Evolutionary conservation across 2,888 invertebrate genomes (phyloP).

Genomic region (Rhopalosiphum nymphaeae): DNA sequence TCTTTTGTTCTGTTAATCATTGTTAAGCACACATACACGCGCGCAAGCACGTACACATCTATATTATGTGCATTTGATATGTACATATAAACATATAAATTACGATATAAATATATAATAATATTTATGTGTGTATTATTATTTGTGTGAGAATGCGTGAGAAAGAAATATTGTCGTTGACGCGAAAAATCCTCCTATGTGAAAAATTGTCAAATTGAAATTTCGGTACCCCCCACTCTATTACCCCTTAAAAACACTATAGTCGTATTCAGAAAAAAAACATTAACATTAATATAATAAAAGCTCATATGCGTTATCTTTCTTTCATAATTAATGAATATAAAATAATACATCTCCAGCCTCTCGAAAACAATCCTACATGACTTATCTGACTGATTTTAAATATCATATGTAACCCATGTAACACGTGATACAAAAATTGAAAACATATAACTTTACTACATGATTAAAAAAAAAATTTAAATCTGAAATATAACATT

Average conservation of each 20-base stretch:
- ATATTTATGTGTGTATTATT: background rate
- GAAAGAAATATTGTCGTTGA: background rate
- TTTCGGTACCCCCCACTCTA: background rate
- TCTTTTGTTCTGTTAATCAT: constrained; percentile 50
- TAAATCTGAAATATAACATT: background rate
- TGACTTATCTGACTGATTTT: background rate
- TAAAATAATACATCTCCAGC: background rate
- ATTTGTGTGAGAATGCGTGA: background rate
- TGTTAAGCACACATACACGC: constrained; percentile 20
- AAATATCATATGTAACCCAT: background rate
- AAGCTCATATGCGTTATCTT: background rate
- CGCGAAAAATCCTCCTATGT: background rate
- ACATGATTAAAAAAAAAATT: background rate
- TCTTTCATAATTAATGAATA: background rate
- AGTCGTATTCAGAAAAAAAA: background rate
- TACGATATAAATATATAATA: constrained; percentile 10
- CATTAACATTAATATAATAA: background rate
- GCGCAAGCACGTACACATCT: background rate
- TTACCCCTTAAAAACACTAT: no score
- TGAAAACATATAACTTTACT: background rate
- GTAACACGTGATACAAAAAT: background rate
- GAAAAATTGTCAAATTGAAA: background rate
- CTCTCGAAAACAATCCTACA: background rate
- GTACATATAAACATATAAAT: constrained; percentile 29
- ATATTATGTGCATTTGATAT: constrained; percentile 31